Conservation (phyloP, 2,888 invertebrate species). For the Alloscopus bannaensis region DNA sequence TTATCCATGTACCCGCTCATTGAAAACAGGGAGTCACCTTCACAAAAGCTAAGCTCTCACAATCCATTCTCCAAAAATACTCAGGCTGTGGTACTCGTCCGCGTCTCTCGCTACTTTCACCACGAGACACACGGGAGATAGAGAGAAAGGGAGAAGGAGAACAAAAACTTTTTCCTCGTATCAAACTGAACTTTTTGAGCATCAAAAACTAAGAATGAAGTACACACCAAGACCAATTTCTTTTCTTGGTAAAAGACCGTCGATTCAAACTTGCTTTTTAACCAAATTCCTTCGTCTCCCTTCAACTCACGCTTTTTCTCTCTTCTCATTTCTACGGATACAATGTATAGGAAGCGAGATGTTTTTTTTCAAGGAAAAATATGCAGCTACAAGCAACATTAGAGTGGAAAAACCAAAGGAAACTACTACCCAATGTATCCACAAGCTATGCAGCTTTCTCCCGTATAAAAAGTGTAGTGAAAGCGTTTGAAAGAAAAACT, state of each 20-base stretch:
- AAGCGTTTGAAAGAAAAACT: slow-evolving; percentile 15
- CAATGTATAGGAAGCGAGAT: slow-evolving; percentile 29
- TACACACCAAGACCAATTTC: slow-evolving; percentile 21
- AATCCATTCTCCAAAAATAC: background rate
- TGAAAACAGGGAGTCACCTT: slow-evolving; percentile 5
- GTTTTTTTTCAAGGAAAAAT: slow-evolving; percentile 24
- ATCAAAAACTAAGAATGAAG: slow-evolving; percentile 39
- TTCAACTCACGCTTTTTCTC: too few relatives aligned
- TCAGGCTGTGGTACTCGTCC: background rate
- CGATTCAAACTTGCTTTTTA: slow-evolving; percentile 59
- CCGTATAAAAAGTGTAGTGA: background rate
- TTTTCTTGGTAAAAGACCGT: slow-evolving; percentile 42
- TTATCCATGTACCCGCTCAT: slow-evolving; percentile 4
- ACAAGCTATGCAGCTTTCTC: background rate
- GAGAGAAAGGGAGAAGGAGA: slow-evolving; percentile 14
- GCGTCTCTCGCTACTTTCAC: background rate
- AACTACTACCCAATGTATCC: background rate
- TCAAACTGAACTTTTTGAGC: slow-evolving; percentile 44
- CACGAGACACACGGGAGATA: background rate
- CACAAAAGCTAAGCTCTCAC: background rate
- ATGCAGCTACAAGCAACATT: slow-evolving; percentile 16
- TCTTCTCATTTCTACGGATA: slow-evolving; percentile 37
- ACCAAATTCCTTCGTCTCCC: slow-evolving; percentile 43
- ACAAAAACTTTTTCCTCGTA: slow-evolving; percentile 26
- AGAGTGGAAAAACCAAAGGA: background rate